Evolutionary conservation across 1,140 invertebrate species (phyloP).

Genomic region (Calephelis nemesis): DNA sequence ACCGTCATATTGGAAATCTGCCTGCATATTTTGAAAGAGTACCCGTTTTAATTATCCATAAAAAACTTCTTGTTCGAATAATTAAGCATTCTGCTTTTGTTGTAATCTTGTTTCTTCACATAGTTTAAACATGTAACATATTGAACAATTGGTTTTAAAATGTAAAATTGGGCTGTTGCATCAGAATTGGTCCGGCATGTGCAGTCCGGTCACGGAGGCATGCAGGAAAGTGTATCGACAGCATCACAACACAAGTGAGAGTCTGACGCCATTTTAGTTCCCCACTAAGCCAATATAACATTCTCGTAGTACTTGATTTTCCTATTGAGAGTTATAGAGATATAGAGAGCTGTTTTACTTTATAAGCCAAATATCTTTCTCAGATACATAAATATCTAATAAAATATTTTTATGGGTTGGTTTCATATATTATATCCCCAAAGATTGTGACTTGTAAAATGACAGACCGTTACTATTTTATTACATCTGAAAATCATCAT

Average conservation of each 20-base stretch:
- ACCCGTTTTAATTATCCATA: too few species aligned
- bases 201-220: conserved; percentile 58
- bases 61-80: neutral
- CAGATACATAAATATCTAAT: too few species aligned
- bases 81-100: neutral
- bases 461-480: too few species aligned
- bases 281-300: conserved; percentile 22
- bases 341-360: neutral
- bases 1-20: too few species aligned
- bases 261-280: conserved; percentile 61
- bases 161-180: conserved; percentile 61
- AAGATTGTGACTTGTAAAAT: too few species aligned
- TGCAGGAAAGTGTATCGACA: conserved; percentile 68
- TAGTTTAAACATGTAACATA: conserved; percentile 10
- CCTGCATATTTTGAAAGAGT: too few species aligned
- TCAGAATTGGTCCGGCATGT: conserved; percentile 46
- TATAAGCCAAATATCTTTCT: neutral
- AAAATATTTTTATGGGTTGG: too few species aligned
- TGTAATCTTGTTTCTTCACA: neutral
- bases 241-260: conserved; percentile 70
- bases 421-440: too few species aligned
- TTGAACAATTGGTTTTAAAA: conserved; percentile 11
- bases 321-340: conserved; percentile 21
- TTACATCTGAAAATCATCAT: too few species aligned
- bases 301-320: conserved; percentile 35